Conservation (phyloP, 2,113 vertebrate species). For the Lathamus discolor region DNA sequence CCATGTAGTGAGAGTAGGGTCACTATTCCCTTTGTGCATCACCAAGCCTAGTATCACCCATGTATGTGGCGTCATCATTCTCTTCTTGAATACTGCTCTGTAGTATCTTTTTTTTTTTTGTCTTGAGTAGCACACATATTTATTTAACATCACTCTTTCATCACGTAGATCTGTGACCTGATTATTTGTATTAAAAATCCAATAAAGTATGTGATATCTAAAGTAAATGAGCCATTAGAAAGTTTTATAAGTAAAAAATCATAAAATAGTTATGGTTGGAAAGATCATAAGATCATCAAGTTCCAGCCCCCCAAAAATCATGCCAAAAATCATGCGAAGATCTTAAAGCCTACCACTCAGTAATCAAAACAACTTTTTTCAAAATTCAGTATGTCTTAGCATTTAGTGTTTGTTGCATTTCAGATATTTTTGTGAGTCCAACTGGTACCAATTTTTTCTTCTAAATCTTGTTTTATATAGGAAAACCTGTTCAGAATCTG, state of each 20-base stretch:
- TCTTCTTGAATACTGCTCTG: background rate
- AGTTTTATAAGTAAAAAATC: background rate
- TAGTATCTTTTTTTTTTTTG: background rate
- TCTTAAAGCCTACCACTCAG: background rate
- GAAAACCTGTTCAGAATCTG: background rate
- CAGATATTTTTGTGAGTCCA: background rate
- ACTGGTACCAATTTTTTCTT: background rate
- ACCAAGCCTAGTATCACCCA: background rate
- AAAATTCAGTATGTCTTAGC: background rate
- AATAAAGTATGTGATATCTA: background rate
- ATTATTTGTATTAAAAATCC: background rate
- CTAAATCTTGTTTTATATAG: background rate
- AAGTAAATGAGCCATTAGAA: background rate
- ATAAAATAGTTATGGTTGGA: background rate
- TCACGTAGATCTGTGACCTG: background rate
- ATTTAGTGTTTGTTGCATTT: background rate
- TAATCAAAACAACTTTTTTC: background rate
- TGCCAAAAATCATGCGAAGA: background rate
- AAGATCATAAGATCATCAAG: background rate
- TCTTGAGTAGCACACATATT: background rate
- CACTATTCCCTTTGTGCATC: background rate
- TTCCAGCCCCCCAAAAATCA: background rate
- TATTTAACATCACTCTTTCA: background rate
- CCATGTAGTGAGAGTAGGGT: background rate
- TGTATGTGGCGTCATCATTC: fast-evolving